These are phyloP conservation scores for Nothocercus julius DNA, from an alignment of 2,113 vertebrate genomes.

Conservation along the genomic window DNA sequence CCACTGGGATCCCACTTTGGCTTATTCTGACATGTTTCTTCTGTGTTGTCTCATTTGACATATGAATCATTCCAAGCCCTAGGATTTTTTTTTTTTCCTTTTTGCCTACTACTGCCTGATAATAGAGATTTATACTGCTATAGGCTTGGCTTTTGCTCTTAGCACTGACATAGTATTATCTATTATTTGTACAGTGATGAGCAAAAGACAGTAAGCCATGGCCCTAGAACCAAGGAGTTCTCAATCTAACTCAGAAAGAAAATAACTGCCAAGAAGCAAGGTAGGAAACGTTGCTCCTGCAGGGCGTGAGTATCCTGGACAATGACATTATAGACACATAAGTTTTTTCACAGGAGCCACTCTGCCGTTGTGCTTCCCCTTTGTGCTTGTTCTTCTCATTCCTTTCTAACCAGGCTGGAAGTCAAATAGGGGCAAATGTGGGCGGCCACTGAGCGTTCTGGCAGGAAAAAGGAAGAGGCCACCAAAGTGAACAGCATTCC, in stretches of 20 bases:
- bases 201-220: not conserved
- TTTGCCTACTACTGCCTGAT: not conserved
- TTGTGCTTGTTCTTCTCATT: not conserved
- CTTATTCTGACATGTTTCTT: not conserved
- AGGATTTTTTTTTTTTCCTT: not conserved
- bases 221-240: not conserved
- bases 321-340: not conserved
- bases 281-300: not conserved
- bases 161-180: not conserved
- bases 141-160: not conserved
- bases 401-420: not conserved
- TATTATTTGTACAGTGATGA: not conserved
- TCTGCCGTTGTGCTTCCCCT: not conserved
- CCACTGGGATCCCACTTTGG: not conserved
- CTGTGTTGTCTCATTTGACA: not conserved
- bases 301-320: not conserved
- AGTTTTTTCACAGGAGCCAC: not conserved
- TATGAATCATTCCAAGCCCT: not conserved
- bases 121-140: not conserved
- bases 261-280: fast-evolving
- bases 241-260: not conserved
- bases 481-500: not conserved
- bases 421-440: not conserved
- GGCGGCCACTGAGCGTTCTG: not conserved
- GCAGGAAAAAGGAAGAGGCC: not conserved